Evolutionary conservation across 2,888 invertebrate genomes (phyloP).

Genomic region (Halocaridina rubra): DNA sequence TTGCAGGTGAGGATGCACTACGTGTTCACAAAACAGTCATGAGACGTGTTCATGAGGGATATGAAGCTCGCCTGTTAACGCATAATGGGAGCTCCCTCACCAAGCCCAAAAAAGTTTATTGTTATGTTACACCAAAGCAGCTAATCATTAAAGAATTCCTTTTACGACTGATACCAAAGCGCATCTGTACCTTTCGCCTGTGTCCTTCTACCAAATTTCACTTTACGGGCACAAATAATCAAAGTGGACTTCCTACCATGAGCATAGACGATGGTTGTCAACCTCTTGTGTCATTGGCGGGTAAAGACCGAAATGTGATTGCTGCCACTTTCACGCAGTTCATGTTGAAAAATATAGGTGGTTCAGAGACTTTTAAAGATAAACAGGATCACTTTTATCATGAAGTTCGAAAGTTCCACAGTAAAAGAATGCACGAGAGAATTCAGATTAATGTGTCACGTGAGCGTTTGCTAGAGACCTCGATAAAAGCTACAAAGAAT

Average conservation of each 20-base stretch:
- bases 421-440: conserved; percentile 88
- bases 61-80: conserved; percentile 83
- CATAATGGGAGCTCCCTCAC: conserved; percentile 74
- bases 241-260: conserved; percentile 75
- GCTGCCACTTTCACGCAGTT: conserved; percentile 93
- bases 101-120: conserved; percentile 87
- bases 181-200: conserved; percentile 89
- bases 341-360: conserved; percentile 91
- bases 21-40: conserved; percentile 88
- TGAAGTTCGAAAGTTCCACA: conserved; percentile 85
- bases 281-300: conserved; percentile 83
- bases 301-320: conserved; percentile 88
- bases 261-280: conserved; percentile 92
- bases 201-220: conserved; percentile 92
- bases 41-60: conserved; percentile 85
- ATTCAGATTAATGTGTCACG: conserved; percentile 83
- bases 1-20: conserved; percentile 80
- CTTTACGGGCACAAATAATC: conserved; percentile 71
- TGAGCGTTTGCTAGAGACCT: conserved; percentile 83
- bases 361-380: conserved; percentile 90
- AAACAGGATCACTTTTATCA: conserved; percentile 81
- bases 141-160: conserved; percentile 93
- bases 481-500: conserved; percentile 86
- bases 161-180: conserved; percentile 91
- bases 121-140: conserved; percentile 91